Evolutionary conservation across 2,113 vertebrate genomes (phyloP), one percentile per base, ranked within the genome.

Genomic region (Burhinus bistriatus): DNA sequence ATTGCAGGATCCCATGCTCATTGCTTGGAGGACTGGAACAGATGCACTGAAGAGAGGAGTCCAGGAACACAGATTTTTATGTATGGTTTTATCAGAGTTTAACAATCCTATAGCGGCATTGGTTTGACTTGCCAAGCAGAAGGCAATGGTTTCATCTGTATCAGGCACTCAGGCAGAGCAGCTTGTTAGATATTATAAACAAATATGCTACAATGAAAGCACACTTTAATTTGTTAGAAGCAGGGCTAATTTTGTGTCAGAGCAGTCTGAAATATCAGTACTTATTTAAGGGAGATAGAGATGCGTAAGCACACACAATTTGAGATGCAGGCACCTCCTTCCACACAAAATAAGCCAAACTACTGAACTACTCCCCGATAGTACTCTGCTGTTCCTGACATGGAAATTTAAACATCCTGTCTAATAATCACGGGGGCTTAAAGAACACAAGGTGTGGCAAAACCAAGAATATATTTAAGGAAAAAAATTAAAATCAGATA

Each of bases 161-260:
- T 62, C 59, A 84, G 72, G 69, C 88, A 76, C 36, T 89, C 72
- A 78, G 73, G 86, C 68, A 81, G 61, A 96, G 69, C 92, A 93
- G 89, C 78, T 95, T 97, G 92, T 84, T 85, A 81, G 89, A 79
- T 90, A 82, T 57, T 91, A 95, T 78, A 95, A 97, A 97, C 92
- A 97, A 97, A 97, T 94, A 96, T 92, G 92, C 34, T 92, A 65
- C 92, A 91, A 71, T 49, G 69, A 93, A 95, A 92, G 92, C 86
- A 95, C 20, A 51, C 65, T 96, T 92, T 84, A 95, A 93, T 95
- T 95, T 81, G 55, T 76, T 78, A 93, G 61, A 92, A 93, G 42
- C 4, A 55, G 57, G 57, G 42, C 26, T 93, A 80, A 89, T 87
- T 95, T 93, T 32, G 9, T 72, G 69, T 89, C 64, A 94, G n/a